These are phyloP conservation scores for Xerus inauris DNA, from an alignment of 2,113 vertebrate genomes.

Conservation along the genomic window DNA sequence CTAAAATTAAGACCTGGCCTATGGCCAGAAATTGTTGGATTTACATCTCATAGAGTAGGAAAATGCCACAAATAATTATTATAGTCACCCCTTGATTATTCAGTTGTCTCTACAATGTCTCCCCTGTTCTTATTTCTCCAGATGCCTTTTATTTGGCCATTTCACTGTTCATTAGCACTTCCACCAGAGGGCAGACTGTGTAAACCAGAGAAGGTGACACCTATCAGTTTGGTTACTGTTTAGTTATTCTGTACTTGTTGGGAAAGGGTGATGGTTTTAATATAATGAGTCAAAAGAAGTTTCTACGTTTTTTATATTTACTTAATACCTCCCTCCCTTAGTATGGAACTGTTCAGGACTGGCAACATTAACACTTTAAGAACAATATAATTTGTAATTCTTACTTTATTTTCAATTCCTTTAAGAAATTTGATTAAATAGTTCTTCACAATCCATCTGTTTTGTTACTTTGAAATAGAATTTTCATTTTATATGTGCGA, in stretches of 20 bases:
- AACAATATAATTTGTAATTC: constrained; percentile 36
- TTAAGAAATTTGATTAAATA: constrained; percentile 66
- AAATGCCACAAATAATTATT: constrained; percentile 75
- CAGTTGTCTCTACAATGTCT: not conserved
- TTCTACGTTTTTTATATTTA: constrained; percentile 66
- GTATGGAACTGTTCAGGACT: constrained; percentile 49
- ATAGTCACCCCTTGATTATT: constrained; percentile 38
- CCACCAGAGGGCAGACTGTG: constrained; percentile 77
- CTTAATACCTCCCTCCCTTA: constrained; percentile 35
- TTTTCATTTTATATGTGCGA: constrained; percentile 58
- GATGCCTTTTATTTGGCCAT: constrained; percentile 2
- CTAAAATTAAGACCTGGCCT: constrained; percentile 42
- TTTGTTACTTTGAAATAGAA: constrained; percentile 51
- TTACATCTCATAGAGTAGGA: constrained; percentile 74
- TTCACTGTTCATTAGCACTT: constrained; percentile 62
- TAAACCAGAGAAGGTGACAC: constrained; percentile 52
- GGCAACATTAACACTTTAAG: constrained; percentile 45
- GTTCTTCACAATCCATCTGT: constrained; percentile 45
- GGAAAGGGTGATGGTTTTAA: constrained; percentile 55
- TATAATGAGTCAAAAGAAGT: constrained; percentile 50
- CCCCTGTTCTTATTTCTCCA: not conserved
- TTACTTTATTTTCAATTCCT: constrained; percentile 62
- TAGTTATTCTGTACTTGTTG: constrained; percentile 23
- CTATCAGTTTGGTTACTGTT: constrained; percentile 38
- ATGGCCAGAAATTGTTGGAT: constrained; percentile 52